These are phyloP conservation scores for Furcifer pardalis DNA, from an alignment of 2,797 vertebrate species.

Conservation along the genomic window DNA sequence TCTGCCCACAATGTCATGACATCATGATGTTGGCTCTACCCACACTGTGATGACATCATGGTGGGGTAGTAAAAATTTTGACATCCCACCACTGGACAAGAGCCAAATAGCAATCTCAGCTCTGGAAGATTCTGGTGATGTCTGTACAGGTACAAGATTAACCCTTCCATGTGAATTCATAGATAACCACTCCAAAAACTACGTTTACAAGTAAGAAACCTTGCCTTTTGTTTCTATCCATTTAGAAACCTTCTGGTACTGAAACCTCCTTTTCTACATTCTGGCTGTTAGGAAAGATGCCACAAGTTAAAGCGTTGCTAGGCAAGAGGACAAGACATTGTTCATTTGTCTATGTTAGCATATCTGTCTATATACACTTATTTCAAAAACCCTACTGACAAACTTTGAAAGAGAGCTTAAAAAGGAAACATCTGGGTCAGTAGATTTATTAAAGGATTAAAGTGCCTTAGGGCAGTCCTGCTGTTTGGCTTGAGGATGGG, in stretches of 20 bases:
- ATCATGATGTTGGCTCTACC: too few species aligned
- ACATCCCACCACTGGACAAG: too few species aligned
- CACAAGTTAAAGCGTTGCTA: not conserved
- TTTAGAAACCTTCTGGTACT: not conserved
- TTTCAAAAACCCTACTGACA: not conserved
- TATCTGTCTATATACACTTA: conserved; percentile 3
- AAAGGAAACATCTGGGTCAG: not conserved
- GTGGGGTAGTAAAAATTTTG: too few species aligned
- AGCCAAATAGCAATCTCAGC: too few species aligned
- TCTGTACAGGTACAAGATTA: too few species aligned
- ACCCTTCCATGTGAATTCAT: too few species aligned
- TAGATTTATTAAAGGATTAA: not conserved
- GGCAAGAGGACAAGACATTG: not conserved
- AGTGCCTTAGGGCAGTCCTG: not conserved
- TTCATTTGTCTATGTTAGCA: not conserved
- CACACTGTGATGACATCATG: too few species aligned
- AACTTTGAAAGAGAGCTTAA: not conserved
- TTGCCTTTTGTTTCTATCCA: not conserved
- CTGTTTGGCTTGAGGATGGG: not conserved
- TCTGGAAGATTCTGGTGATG: too few species aligned
- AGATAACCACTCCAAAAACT: too few species aligned
- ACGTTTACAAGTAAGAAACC: too few species aligned
- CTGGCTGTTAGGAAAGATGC: not conserved
- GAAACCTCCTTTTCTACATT: not conserved
- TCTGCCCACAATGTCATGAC: too few species aligned